Conservation (phyloP, 2,888 invertebrate genomes). For the Athrips mouffetella region DNA sequence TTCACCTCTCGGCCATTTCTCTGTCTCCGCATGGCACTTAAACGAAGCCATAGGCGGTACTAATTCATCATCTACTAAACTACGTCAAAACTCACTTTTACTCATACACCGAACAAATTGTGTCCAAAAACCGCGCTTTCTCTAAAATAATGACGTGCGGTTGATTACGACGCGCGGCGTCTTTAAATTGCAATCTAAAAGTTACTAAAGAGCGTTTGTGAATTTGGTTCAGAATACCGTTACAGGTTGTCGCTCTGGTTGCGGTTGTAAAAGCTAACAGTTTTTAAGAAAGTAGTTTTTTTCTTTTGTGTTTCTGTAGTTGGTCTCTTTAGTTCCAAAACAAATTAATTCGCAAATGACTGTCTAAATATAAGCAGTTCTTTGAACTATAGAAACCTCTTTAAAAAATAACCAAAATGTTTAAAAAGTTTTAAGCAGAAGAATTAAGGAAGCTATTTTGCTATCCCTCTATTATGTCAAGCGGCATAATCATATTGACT, state of each 20-base stretch:
- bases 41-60: constrained; percentile 16
- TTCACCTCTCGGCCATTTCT: constrained; percentile 73
- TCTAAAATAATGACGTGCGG: constrained; percentile 12
- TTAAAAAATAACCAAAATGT: constrained; percentile 26
- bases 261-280: constrained; percentile 42
- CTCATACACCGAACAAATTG: background rate
- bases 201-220: constrained; percentile 27
- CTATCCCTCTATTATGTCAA: constrained; percentile 58
- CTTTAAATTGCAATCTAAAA: constrained; percentile 13
- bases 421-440: constrained; percentile 42
- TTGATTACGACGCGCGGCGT: constrained; percentile 7
- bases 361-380: too few species aligned
- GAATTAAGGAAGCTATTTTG: constrained; percentile 62
- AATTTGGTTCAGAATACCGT: constrained; percentile 65
- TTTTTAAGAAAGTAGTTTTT: constrained; percentile 30
- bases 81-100: background rate
- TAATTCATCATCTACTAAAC: constrained; percentile 2
- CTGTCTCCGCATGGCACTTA: constrained; percentile 43
- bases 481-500: constrained; percentile 62
- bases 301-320: background rate
- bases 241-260: constrained; percentile 60
- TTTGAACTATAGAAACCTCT: background rate
- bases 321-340: background rate
- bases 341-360: too few species aligned
- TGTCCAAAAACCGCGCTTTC: constrained; percentile 7